Conservation (phyloP, 2,888 invertebrate genomes). For the Drosophila subsilvestris region DNA sequence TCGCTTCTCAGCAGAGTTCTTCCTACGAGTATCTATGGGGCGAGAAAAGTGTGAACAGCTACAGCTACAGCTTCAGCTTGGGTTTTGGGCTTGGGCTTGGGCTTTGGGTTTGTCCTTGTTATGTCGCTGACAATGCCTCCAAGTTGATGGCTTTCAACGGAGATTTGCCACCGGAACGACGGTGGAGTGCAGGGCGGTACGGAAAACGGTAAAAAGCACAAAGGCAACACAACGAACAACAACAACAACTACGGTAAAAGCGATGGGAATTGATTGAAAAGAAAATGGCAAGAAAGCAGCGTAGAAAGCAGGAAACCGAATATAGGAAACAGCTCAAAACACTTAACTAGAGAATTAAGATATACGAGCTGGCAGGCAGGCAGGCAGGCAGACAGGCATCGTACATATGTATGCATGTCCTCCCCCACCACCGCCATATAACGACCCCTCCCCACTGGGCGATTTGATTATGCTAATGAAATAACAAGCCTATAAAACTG, state of each 20-base stretch:
- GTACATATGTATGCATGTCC: neutral
- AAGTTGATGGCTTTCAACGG: slow-evolving; percentile 74
- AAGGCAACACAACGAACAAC: slow-evolving; percentile 53
- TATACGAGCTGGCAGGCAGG: slow-evolving; percentile 21
- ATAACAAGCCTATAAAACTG: slow-evolving; percentile 75
- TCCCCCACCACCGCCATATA: neutral
- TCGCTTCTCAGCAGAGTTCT: neutral
- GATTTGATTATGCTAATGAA: slow-evolving; percentile 78
- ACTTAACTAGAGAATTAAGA: slow-evolving; percentile 63
- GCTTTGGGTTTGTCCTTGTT: slow-evolving; percentile 62
- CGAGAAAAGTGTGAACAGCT: slow-evolving; percentile 70
- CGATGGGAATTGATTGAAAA: slow-evolving; percentile 76
- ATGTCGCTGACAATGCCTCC: slow-evolving; percentile 75
- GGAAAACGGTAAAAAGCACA: slow-evolving; percentile 65
- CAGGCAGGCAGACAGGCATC: neutral
- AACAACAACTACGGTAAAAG: slow-evolving; percentile 59
- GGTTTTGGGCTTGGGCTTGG: neutral
- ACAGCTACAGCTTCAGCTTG: slow-evolving; percentile 18
- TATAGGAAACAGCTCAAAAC: slow-evolving; percentile 9
- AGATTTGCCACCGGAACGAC: slow-evolving; percentile 61
- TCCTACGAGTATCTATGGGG: slow-evolving; percentile 7
- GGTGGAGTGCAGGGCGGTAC: neutral
- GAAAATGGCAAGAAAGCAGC: slow-evolving; percentile 43
- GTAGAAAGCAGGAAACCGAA: neutral
- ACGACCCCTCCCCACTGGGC: slow-evolving; percentile 3